These are phyloP conservation scores for Cetoscarus ocellatus DNA, from an alignment of 2,797 vertebrate species.

Conservation along the genomic window DNA sequence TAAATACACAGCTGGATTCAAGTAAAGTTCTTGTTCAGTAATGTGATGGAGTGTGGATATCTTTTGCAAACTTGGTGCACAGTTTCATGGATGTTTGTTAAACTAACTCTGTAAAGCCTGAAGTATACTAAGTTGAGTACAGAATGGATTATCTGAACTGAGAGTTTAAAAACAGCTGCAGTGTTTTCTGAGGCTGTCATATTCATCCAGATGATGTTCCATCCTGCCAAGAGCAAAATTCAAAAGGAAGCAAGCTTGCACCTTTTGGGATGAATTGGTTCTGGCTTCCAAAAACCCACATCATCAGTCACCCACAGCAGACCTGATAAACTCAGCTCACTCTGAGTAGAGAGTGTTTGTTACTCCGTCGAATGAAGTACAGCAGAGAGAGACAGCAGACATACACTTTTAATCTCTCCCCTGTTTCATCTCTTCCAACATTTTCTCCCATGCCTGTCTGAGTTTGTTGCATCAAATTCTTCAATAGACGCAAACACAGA, in stretches of 20 bases:
- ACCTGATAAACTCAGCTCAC: constrained; percentile 53
- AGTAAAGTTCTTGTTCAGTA: neutral
- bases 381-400: constrained; percentile 50
- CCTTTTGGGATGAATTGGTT: constrained; percentile 57
- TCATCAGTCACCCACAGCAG: constrained; percentile 65
- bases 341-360: constrained; percentile 54
- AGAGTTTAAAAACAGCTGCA: neutral
- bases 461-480: constrained; percentile 53
- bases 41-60: neutral
- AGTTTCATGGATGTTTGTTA: neutral
- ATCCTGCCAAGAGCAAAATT: constrained; percentile 59
- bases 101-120: neutral
- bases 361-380: constrained; percentile 40
- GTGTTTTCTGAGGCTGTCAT: constrained; percentile 1
- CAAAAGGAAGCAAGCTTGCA: constrained; percentile 58
- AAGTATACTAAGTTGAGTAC: neutral
- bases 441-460: constrained; percentile 35
- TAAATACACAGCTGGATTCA: too few relatives aligned
- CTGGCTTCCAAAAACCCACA: constrained; percentile 58
- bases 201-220: constrained; percentile 50
- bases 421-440: constrained; percentile 51
- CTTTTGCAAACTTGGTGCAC: neutral
- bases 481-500: constrained; percentile 60
- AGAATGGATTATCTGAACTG: neutral
- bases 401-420: constrained; percentile 55